Base-by-base conservation (phyloP, 2,888 invertebrate species). In the Thumatha senex region DNA sequence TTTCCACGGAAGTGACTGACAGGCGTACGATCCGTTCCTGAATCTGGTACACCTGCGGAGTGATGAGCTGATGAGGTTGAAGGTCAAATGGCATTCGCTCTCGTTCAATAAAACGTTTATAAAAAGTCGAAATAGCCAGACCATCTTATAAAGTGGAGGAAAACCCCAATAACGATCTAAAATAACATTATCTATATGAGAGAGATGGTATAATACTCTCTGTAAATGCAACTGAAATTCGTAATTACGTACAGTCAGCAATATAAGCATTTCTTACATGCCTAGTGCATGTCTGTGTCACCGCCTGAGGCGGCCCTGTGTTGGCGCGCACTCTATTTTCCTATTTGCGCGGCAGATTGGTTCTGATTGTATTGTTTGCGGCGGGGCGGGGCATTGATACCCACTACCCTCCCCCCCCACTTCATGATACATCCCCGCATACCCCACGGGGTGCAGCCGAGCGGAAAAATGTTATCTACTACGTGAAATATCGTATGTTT, bases 331-430 rank as follows among this genome's bases (percentile, higher is more conserved):
- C 88, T 89, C 89, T 89, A 89, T 90, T 90, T 90, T 89, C 90
- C 89, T 90, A 91, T 91, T 90, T 91, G 87, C 85, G 88, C 89
- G 87, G 80, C 86, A 90, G 90, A 90, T 91, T 91, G 90, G 82
- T 86, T 89, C 82, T 89, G 90, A 91, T 90, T 90, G 90, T 89
- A 89, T 91, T 90, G 90, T 90, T 90, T 89, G 88, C 82, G 75
- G 80, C 67, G 74, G 80, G 82, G 80, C 80, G 81, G 79, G 74
- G 82, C 82, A 75, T 76, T 76, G 78, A 79, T 81, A 78, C 82
- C 76, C 74, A 70, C 67, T 61, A 62, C 61, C 72, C 67, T 51
- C 45, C 48, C 61, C 57, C 57, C 58, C 51, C 51, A 49, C 60
- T 51, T 48, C 35, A 56, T 40, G 39, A 14, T 15, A 58, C 55